Evolutionary conservation across 2,888 invertebrate genomes (phyloP).

Genomic region (Flexamia atlantica): DNA sequence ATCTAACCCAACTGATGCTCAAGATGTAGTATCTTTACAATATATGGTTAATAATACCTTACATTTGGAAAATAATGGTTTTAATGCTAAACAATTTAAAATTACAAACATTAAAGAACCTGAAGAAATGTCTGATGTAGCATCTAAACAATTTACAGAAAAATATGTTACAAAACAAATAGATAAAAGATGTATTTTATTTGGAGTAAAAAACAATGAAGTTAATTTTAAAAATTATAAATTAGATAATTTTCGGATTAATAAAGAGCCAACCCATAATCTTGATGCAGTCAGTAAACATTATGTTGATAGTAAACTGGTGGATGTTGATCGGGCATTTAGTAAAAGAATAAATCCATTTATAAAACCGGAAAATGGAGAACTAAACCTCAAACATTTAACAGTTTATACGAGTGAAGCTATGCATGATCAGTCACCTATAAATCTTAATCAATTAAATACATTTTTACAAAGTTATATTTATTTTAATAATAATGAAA

Average conservation of each 20-base stretch:
- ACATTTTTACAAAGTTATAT: not conserved
- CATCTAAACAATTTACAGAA: not conserved
- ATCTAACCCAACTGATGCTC: not conserved
- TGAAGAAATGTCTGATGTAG: not conserved
- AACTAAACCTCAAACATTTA: not conserved
- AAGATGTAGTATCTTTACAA: not conserved
- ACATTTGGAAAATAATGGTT: not conserved
- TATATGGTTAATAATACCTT: not conserved
- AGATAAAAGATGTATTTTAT: not conserved
- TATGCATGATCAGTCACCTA: not conserved
- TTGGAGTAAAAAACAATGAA: not conserved
- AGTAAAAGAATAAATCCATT: not conserved
- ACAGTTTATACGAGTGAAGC: not conserved
- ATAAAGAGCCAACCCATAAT: not conserved
- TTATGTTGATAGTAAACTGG: not conserved
- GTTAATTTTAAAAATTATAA: not conserved
- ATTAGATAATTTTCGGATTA: not conserved
- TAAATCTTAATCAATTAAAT: not conserved
- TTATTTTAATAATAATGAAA: not conserved
- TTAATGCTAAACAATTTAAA: not conserved
- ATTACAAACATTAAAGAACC: conserved; percentile 1
- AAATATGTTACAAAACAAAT: not conserved
- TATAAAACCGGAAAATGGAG: not conserved
- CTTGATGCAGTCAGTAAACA: not conserved
- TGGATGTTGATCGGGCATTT: not conserved